Percentiles rank a stretch among this genome's conserved stretches.
These are phyloP conservation scores for Sciaenops ocellatus DNA, from an alignment of 2,797 vertebrate species.

Conservation along the genomic window DNA sequence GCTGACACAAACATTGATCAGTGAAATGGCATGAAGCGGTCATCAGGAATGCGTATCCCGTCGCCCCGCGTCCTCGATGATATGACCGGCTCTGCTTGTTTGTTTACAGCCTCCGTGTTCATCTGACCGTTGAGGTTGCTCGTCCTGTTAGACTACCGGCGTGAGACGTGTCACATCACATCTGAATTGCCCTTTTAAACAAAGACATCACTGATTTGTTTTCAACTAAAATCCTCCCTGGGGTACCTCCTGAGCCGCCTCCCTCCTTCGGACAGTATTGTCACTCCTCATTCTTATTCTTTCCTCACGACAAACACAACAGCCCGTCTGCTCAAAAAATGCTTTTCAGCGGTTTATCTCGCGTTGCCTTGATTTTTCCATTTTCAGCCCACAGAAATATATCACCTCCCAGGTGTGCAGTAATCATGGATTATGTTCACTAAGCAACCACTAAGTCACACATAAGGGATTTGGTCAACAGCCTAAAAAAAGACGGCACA, in stretches of 20 bases:
- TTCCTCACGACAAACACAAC: neutral
- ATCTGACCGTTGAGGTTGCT: neutral
- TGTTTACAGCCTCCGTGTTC: constrained; percentile 1
- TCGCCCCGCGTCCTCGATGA: neutral
- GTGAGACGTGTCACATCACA: neutral
- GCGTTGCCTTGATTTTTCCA: constrained; percentile 25
- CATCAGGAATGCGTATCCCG: neutral
- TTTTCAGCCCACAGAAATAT: constrained; percentile 50
- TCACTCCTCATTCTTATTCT: constrained; percentile 52
- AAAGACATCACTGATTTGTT: constrained; percentile 19
- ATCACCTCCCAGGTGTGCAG: constrained; percentile 52
- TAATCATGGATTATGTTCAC: constrained; percentile 73
- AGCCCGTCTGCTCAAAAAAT: constrained; percentile 30
- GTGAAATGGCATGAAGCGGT: neutral
- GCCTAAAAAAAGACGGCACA: constrained; percentile 46
- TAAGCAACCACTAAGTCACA: constrained; percentile 57
- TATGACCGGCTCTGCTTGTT: neutral
- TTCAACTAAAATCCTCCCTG: neutral
- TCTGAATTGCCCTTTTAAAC: constrained; percentile 9
- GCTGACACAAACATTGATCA: neutral
- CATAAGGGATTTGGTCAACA: constrained; percentile 69
- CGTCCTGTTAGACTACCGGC: neutral
- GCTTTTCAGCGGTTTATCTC: constrained; percentile 30
- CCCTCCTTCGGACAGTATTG: constrained; percentile 13
- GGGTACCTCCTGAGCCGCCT: constrained; percentile 2